These are phyloP conservation scores for Caenorhabditis sulstoni DNA, from an alignment of 2,888 invertebrate genomes.

Conservation along the genomic window DNA sequence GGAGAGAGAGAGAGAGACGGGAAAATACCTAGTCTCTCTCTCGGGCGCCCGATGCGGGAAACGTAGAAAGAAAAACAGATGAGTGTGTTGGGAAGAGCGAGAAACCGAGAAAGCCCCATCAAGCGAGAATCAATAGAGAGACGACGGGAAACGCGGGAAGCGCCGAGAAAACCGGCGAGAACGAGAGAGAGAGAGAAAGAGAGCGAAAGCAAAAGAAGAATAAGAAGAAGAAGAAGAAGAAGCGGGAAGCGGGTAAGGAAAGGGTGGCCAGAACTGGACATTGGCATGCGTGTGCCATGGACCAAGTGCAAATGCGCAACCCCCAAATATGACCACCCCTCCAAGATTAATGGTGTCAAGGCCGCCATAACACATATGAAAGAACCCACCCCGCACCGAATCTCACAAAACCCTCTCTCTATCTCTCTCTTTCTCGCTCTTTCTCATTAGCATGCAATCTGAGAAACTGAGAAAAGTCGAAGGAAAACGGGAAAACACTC, in stretches of 20 bases:
- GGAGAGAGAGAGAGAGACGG: conserved; percentile 10
- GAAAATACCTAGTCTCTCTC: background rate
- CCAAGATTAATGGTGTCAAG: conserved; percentile 18
- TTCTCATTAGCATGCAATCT: too few relatives aligned
- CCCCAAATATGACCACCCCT: conserved; percentile 38
- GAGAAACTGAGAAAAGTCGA: background rate
- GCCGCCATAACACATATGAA: background rate
- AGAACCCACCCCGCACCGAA: too few relatives aligned
- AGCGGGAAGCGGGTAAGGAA: conserved; percentile 24
- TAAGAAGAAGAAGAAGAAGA: conserved; percentile 9
- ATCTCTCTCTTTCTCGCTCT: too few relatives aligned
- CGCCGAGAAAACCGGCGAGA: conserved; percentile 13
- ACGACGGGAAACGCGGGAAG: conserved; percentile 3
- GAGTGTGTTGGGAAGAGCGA: conserved; percentile 39
- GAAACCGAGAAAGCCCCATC: conserved; percentile 38
- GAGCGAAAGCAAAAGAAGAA: conserved; percentile 21
- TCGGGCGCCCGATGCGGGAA: conserved; percentile 19
- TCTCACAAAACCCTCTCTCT: too few relatives aligned
- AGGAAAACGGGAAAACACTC: conserved; percentile 10
- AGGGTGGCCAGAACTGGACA: conserved; percentile 40
- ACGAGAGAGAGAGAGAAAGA: conserved; percentile 28
- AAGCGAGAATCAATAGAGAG: conserved; percentile 50
- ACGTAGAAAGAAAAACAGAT: conserved; percentile 43
- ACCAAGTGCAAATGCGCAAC: conserved; percentile 33
- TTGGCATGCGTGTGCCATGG: conserved; percentile 12